Evolutionary conservation across 2,888 invertebrate genomes (phyloP).

Genomic region (Entomobrya proxima): DNA sequence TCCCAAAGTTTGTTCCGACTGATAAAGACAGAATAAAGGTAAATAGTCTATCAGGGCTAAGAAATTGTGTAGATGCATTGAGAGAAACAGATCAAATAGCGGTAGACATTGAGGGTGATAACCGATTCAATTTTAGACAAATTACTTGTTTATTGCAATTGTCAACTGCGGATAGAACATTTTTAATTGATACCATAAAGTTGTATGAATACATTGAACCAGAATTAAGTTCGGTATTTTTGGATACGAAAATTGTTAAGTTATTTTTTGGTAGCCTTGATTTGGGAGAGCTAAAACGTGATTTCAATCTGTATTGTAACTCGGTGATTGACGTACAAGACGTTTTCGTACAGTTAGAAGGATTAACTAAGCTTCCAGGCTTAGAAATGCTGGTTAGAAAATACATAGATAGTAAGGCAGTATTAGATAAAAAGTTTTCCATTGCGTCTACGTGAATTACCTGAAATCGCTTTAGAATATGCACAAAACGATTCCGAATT

Average conservation of each 20-base stretch:
- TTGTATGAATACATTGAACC: not conserved
- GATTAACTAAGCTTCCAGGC: not conserved
- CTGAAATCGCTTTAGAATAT: not conserved
- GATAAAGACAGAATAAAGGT: not conserved
- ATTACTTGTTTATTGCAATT: not conserved
- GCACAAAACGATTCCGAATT: not conserved
- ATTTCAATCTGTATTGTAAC: not conserved
- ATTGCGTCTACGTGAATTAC: not conserved
- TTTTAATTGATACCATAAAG: not conserved
- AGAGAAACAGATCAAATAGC: not conserved
- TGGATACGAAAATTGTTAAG: not conserved
- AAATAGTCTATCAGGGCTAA: not conserved
- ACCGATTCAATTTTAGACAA: not conserved
- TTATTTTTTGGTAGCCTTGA: not conserved
- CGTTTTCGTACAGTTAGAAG: not conserved
- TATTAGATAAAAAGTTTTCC: not conserved
- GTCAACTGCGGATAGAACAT: not conserved
- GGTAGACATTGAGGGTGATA: not conserved
- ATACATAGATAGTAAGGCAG: not conserved
- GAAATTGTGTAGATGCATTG: not conserved
- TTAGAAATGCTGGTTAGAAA: not conserved
- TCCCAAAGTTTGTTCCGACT: no score
- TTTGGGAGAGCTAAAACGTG: not conserved
- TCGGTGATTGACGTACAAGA: not conserved
- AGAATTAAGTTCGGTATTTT: not conserved